Evolutionary conservation across 92 coral and sea anemone genomes (phyloP), one percentile per base, ranked within the genome.

Genomic region (Pocillopora grandis): DNA sequence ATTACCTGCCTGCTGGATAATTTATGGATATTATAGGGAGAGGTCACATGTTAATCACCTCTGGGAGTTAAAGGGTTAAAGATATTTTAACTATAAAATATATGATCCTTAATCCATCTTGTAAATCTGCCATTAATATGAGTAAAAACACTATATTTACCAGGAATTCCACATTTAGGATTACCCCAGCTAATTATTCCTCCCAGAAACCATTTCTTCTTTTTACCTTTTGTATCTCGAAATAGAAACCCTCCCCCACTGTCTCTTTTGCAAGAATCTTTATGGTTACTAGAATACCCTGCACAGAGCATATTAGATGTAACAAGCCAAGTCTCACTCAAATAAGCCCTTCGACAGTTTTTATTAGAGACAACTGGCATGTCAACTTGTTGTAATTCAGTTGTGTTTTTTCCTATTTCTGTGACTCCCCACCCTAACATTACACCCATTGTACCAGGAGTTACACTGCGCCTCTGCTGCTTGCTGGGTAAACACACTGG

Each of bases 151-250:
- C 99, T 96, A 65, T 92, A 96, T 82, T 96, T 96, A 18, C 98
- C 98, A 15, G 92, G 93, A 27, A 78, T 83, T 14, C 95, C 98
- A 86, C 99, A 94, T 60, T 62, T 79, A 10, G 99, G 98, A 64
- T 94, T 82, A 5, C 99, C 96, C 98, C 98, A 96, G 66, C 99
- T 96, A 11, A 94, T 90, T n/a, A 96, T 81, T 0, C 99, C 99
- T 76, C 98, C 99, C 12, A 96, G 80, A 71, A 96, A 91, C 97
- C 98, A 96, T 23, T 91, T 90, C 63, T 80, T 89, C 76, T 88
- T 92, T 67, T 89, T 89, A 49, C 87, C 77, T 37, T 85, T 77
- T 71, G 85, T 61, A 79, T 94, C 95, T 80, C 82, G 80, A 65
- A 96, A 90, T 76, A 92, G 71, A 88, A 94, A 96, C 16, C 98